Percentiles rank a stretch among this genome's conserved stretches.
These are phyloP conservation scores for Amblyraja radiata DNA, from an alignment of 2,797 vertebrate species.

Conservation along the genomic window DNA sequence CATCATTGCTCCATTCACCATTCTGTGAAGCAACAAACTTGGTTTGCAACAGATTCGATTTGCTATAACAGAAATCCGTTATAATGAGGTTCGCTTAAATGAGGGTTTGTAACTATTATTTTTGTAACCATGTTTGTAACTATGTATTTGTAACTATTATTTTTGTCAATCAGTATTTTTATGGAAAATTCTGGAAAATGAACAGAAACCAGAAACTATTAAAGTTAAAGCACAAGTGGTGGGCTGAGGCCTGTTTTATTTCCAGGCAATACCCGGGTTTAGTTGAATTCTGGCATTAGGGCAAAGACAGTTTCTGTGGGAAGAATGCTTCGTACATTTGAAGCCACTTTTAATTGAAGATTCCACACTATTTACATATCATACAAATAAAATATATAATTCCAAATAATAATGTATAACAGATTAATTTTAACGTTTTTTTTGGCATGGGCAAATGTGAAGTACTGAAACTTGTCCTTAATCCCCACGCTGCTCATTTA, in stretches of 20 bases:
- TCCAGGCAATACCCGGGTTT: background rate
- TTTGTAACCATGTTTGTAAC: background rate
- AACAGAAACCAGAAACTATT: background rate
- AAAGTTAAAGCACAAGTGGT: background rate
- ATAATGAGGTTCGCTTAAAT: no score
- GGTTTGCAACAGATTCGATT: no score
- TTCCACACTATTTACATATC: background rate
- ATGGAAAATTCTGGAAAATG: background rate
- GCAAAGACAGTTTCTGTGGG: background rate
- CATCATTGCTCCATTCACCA: no score
- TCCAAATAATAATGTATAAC: background rate
- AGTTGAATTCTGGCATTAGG: constrained; percentile 16
- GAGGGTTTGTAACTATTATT: background rate
- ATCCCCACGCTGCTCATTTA: background rate
- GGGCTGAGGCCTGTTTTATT: background rate
- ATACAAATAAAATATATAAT: no score
- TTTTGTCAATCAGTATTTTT: background rate
- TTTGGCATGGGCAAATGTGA: background rate
- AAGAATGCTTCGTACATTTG: background rate
- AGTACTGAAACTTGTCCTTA: background rate
- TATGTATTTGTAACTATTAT: background rate
- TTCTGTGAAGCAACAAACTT: no score
- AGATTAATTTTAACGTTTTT: background rate
- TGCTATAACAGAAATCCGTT: no score
- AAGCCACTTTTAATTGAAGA: background rate